Evolutionary conservation across 2,797 vertebrate genomes (phyloP).

Genomic region (Phylloscopus collybita): DNA sequence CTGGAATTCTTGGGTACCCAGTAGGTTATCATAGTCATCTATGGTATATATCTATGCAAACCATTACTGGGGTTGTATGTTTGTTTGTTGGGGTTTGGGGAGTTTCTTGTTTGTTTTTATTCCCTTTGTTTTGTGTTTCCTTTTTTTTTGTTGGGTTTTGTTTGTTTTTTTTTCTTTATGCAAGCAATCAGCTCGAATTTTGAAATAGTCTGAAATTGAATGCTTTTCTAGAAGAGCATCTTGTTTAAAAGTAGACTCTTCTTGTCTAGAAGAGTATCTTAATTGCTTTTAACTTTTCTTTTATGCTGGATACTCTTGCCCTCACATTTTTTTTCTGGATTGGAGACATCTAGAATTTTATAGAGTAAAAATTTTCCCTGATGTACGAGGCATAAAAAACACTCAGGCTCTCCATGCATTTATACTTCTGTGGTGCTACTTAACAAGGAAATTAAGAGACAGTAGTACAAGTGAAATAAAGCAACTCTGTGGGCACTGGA

Average conservation of each 20-base stretch:
- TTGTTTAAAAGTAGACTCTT: neutral
- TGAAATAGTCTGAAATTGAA: neutral
- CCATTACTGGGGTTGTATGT: rapidly evolving
- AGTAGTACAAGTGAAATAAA: neutral
- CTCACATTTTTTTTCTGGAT: neutral
- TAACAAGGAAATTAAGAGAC: neutral
- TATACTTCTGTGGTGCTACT: neutral
- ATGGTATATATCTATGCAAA: neutral
- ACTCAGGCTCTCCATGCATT: neutral
- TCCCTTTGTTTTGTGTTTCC: neutral
- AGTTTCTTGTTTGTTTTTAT: rapidly evolving
- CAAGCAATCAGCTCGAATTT: neutral
- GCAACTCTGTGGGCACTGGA: neutral
- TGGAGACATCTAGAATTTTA: neutral
- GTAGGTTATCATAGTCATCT: rapidly evolving
- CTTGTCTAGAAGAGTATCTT: neutral
- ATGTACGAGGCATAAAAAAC: neutral
- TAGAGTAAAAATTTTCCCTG: neutral
- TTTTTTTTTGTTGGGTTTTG: neutral
- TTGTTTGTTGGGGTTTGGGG: too few species aligned
- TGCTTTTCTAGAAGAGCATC: neutral
- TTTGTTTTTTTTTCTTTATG: neutral
- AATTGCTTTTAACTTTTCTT: neutral
- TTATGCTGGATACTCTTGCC: neutral
- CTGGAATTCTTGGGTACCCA: neutral